Evolutionary conservation across 2,113 vertebrate species (phyloP).

Genomic region (Microcebus jonahi): DNA sequence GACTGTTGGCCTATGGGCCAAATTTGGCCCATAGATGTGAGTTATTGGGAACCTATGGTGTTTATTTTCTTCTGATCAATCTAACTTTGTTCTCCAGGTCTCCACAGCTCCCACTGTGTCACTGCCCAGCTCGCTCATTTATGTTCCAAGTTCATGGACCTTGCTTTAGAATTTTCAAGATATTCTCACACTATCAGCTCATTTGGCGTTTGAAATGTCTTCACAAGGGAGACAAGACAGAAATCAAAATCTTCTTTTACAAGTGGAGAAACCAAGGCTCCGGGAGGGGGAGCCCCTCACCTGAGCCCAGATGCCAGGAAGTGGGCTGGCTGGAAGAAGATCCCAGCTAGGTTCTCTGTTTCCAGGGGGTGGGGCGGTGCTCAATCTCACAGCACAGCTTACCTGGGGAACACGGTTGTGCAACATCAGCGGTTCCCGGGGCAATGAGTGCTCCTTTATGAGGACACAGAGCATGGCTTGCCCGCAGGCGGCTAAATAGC

Average conservation of each 20-base stretch:
- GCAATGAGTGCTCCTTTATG: background rate
- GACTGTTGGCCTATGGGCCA: background rate
- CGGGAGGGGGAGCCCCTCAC: background rate
- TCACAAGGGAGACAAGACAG: background rate
- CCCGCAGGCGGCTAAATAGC: accelerated
- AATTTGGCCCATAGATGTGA: background rate
- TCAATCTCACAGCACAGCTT: background rate
- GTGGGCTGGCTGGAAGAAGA: background rate
- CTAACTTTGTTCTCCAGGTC: background rate
- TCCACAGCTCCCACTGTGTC: background rate
- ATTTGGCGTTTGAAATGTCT: background rate
- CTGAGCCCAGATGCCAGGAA: background rate
- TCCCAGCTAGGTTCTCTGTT: background rate
- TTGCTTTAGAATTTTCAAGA: conserved; percentile 4
- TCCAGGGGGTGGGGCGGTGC: background rate
- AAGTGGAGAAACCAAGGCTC: background rate
- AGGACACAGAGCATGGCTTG: background rate
- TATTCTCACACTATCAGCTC: background rate
- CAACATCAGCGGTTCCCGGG: accelerated
- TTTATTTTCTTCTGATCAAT: background rate
- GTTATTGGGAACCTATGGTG: background rate
- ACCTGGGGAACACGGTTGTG: background rate
- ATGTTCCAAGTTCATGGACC: background rate
- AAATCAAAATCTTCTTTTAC: background rate
- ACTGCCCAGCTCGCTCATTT: background rate